A percentile compares a stretch with the other conserved stretches of the same genome.
Evolutionary conservation across 1,140 invertebrate genomes (phyloP).

Genomic region (Homalodisca vitripennis): DNA sequence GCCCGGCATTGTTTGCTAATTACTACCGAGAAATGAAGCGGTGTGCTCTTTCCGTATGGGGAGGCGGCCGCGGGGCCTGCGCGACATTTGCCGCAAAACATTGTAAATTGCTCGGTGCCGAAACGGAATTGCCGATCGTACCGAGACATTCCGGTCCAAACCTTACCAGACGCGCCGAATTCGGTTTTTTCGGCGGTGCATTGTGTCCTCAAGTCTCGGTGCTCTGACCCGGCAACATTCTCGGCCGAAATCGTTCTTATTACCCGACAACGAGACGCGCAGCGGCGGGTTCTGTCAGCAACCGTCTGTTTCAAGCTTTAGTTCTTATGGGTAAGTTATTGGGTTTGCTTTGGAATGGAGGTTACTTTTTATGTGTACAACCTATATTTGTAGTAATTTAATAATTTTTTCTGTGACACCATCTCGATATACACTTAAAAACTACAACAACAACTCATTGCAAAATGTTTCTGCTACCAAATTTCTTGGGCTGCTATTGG

Average conservation of each 20-base stretch:
- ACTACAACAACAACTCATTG: no score
- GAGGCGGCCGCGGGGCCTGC: neutral
- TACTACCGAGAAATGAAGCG: constrained; percentile 21
- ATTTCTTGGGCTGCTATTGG: no score
- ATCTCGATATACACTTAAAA: no score
- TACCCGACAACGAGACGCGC: neutral
- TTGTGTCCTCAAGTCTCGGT: constrained; percentile 13
- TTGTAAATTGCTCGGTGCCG: constrained; percentile 20
- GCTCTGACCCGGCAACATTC: neutral
- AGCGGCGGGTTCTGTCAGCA: neutral
- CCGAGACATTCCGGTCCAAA: constrained; percentile 6
- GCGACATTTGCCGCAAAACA: constrained; percentile 19
- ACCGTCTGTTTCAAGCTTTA: no score
- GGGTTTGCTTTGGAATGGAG: no score
- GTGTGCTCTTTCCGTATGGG: constrained; percentile 8
- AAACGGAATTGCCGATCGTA: constrained; percentile 17
- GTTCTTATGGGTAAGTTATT: no score
- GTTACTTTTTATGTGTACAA: no score
- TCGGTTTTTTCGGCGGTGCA: constrained; percentile 14
- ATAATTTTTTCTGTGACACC: no score
- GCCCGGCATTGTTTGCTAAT: constrained; percentile 20
- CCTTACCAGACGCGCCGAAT: neutral
- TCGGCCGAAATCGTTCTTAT: constrained; percentile 7
- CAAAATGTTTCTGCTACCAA: no score
- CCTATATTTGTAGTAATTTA: no score